Percentiles rank a stretch among this genome's conserved stretches.
Conservation (phyloP, 1,140 invertebrate genomes). For the Pogonognathellus flavescens region DNA sequence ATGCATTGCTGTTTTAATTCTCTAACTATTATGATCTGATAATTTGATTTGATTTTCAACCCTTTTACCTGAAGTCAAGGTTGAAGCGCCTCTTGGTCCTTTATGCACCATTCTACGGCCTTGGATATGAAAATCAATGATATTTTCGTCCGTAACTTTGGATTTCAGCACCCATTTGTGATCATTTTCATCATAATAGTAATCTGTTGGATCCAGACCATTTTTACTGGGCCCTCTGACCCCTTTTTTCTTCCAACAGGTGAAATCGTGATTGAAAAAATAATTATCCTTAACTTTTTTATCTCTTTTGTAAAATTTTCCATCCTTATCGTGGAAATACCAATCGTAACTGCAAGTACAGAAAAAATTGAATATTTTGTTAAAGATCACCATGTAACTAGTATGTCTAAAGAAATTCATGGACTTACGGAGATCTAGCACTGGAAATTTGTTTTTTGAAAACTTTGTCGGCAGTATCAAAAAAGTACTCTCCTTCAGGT, state of each 20-base stretch:
- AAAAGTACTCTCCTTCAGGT: conserved; percentile 2
- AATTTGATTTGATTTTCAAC: not conserved
- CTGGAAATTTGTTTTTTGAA: not conserved
- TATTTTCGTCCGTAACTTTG: not conserved
- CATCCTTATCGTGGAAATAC: conserved; percentile 27
- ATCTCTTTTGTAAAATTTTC: conserved; percentile 31
- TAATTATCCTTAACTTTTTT: not conserved
- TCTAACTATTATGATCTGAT: too few species aligned
- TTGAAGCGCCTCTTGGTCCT: not conserved
- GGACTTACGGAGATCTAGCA: not conserved
- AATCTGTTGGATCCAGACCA: not conserved
- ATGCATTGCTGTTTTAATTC: too few species aligned
- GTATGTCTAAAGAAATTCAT: too few species aligned
- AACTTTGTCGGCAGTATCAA: not conserved
- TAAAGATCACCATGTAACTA: not conserved
- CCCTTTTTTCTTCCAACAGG: not conserved
- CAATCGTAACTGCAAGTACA: not conserved
- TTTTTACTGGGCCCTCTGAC: not conserved
- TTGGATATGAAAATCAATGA: not conserved
- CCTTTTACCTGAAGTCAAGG: not conserved
- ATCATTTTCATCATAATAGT: conserved; percentile 18
- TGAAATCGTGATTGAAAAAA: not conserved
- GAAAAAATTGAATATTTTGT: not conserved
- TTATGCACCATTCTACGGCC: not conserved
- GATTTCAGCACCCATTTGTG: not conserved